phyloP scores from a whole-genome alignment of 2,797 vertebrate species.

The Okamejei kenojei region DNA sequence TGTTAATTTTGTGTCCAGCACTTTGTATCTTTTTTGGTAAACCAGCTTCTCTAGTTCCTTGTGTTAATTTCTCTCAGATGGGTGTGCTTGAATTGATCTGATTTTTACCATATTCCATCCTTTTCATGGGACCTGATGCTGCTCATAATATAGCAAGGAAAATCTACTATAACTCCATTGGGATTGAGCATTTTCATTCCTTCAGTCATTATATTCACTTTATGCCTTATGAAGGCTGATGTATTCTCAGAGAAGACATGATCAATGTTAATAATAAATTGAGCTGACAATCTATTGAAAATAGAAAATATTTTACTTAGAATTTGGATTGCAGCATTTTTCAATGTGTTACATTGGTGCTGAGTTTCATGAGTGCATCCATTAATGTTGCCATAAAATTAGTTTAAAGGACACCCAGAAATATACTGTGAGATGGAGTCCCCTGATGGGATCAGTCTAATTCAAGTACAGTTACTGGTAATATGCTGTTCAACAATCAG shows the following conservation, averaged over 20 bases:
- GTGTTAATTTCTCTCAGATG: not conserved
- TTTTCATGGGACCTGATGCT: not conserved
- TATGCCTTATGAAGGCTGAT: not conserved
- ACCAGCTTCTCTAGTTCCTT: too few species aligned
- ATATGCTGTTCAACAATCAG: too few species aligned
- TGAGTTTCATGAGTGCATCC: too few species aligned
- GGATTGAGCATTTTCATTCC: not conserved
- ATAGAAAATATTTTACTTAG: too few species aligned
- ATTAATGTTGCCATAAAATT: too few species aligned
- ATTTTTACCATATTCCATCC: not conserved
- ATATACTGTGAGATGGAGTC: too few species aligned
- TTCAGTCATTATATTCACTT: not conserved
- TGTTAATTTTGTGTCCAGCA: not conserved
- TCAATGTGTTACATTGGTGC: too few species aligned
- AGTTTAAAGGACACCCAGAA: too few species aligned
- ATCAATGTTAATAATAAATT: not conserved
- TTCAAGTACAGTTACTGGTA: too few species aligned
- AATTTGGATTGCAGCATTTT: too few species aligned
- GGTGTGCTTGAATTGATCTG: not conserved
- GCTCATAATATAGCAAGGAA: not conserved
- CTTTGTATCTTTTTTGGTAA: too few species aligned
- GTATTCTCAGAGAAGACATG: not conserved
- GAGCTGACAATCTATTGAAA: not conserved
- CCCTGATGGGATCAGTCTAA: too few species aligned
- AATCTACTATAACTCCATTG: not conserved